Conservation (phyloP, 2,113 vertebrate species). For the Zosterops pallidus region DNA sequence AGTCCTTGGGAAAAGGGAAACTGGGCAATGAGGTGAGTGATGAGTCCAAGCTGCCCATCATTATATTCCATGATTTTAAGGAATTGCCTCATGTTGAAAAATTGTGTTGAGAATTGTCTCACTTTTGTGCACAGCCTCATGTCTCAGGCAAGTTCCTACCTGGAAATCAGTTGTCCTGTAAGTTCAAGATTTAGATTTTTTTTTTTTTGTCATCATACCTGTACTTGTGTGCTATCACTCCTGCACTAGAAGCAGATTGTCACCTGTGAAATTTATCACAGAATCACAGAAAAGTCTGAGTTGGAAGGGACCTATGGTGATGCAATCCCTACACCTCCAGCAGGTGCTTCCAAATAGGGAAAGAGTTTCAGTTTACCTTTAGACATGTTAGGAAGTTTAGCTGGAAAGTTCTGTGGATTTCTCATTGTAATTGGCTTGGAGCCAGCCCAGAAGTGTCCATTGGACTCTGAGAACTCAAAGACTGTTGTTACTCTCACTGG, state of each 20-base stretch:
- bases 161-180: background rate
- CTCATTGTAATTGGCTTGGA: too few relatives aligned
- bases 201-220: background rate
- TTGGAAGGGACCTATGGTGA: background rate
- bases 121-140: background rate
- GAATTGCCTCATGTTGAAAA: background rate
- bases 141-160: background rate
- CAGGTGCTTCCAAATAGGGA: too few relatives aligned
- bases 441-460: too few relatives aligned
- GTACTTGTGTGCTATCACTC: background rate
- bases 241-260: background rate
- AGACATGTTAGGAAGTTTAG: too few relatives aligned
- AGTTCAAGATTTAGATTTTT: background rate
- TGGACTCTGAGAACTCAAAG: too few relatives aligned
- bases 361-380: too few relatives aligned
- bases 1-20: background rate
- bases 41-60: background rate
- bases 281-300: background rate
- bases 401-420: too few relatives aligned
- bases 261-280: background rate
- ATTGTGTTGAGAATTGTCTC: background rate
- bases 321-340: too few relatives aligned
- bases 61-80: background rate
- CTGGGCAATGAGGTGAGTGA: rapidly evolving
- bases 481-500: too few relatives aligned